phyloP scores from a whole-genome alignment of 2,888 invertebrate genomes.

The Synergus laeviventris region DNA sequence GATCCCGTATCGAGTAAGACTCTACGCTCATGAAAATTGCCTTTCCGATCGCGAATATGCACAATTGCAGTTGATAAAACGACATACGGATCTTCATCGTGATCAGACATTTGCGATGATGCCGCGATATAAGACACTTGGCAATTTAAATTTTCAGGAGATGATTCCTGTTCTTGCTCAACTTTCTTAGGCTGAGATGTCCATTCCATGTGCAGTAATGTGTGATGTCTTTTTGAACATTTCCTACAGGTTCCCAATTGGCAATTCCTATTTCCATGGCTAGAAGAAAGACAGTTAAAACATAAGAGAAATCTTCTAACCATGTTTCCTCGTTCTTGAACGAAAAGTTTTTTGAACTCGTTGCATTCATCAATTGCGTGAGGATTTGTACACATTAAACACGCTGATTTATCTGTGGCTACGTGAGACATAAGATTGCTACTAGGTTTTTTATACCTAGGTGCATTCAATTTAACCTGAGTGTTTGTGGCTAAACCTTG shows the following conservation, averaged over 20 bases:
- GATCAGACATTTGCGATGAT: not conserved
- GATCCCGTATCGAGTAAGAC: not conserved
- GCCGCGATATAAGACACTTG: not conserved
- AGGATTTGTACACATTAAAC: not conserved
- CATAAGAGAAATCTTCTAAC: not conserved
- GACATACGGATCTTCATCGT: not conserved
- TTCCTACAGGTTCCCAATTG: not conserved
- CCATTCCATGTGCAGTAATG: not conserved
- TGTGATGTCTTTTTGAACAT: not conserved
- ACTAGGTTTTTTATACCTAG: not conserved
- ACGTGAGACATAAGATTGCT: not conserved
- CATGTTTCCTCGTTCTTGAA: not conserved
- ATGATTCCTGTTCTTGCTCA: not conserved
- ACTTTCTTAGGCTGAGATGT: not conserved
- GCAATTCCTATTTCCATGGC: not conserved
- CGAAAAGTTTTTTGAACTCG: not conserved
- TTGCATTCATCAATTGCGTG: not conserved
- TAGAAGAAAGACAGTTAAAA: not conserved
- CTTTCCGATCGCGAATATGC: not conserved
- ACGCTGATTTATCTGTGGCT: not conserved
- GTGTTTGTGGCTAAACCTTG: not conserved
- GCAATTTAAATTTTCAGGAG: not conserved
- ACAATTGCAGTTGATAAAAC: not conserved
- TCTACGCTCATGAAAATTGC: slow-evolving; percentile 3
- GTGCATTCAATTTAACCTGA: not conserved